Percentiles rank a stretch among this genome's conserved stretches.
Conservation (phyloP, 2,888 invertebrate genomes). For the Tipula unca region DNA sequence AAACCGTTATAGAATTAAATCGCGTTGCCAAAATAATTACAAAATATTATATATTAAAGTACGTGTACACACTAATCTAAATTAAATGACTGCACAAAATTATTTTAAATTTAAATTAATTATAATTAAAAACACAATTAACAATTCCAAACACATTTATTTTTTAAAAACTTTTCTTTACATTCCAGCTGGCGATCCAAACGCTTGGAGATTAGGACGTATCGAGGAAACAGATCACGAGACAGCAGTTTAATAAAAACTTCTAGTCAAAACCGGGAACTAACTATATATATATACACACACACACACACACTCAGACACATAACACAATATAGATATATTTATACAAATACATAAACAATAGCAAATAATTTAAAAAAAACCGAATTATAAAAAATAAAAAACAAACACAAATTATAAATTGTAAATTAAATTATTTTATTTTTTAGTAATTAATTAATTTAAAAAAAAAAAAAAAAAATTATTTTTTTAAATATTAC, state of each 20-base stretch:
- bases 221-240: slow-evolving; percentile 76
- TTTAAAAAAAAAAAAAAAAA: not conserved
- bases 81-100: too few relatives aligned
- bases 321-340: not conserved
- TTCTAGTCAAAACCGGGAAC: not conserved
- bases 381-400: not conserved
- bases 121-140: not conserved
- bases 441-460: too few relatives aligned
- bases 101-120: too few relatives aligned
- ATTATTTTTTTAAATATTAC: not conserved
- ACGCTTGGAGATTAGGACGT: slow-evolving; percentile 71
- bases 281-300: not conserved
- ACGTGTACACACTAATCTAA: too few relatives aligned
- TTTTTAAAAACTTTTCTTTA: slow-evolving; percentile 17
- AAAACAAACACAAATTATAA: not conserved
- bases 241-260: slow-evolving; percentile 58
- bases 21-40: too few relatives aligned
- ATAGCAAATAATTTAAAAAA: not conserved
- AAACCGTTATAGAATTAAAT: too few relatives aligned
- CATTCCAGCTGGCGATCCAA: slow-evolving; percentile 57
- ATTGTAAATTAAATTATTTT: not conserved
- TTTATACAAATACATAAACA: not conserved
- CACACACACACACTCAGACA: not conserved
- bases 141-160: not conserved
- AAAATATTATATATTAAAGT: too few relatives aligned